Conservation (phyloP, 1,140 invertebrate species). For the Harlomillsia oculata region DNA sequence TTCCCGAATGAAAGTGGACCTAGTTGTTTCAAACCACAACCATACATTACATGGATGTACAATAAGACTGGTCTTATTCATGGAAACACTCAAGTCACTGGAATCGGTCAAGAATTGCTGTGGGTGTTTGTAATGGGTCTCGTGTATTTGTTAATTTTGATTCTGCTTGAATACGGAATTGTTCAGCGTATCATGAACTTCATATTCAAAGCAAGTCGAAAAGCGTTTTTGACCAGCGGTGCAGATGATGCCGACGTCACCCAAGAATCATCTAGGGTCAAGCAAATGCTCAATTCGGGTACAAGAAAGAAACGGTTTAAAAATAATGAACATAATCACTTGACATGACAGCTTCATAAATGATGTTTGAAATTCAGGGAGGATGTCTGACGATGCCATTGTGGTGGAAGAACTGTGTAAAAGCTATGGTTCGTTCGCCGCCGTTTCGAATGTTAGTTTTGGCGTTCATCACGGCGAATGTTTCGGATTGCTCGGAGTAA, state of each 20-base stretch:
- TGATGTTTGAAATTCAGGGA: not conserved
- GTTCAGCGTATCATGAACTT: conserved; percentile 7
- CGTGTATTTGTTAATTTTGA: conserved; percentile 14
- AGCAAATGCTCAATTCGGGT: conserved; percentile 12
- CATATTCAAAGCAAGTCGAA: conserved; percentile 19
- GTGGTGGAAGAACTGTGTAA: conserved; percentile 27
- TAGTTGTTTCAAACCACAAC: conserved; percentile 25
- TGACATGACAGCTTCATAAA: not conserved
- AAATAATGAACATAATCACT: not conserved
- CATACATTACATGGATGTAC: conserved; percentile 27
- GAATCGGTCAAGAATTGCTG: conserved; percentile 33
- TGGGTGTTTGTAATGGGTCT: conserved; percentile 25
- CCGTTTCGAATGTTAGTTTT: conserved; percentile 32
- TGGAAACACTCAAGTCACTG: conserved; percentile 3
- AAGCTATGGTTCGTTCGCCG: conserved; percentile 31
- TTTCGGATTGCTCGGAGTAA: conserved; percentile 40
- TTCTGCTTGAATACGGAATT: conserved; percentile 28
- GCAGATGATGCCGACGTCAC: conserved; percentile 29
- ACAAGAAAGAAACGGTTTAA: too few relatives aligned
- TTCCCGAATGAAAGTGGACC: not conserved
- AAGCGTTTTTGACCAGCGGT: conserved; percentile 5
- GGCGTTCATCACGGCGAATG: conserved; percentile 34
- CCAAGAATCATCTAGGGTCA: conserved; percentile 14
- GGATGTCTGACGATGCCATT: conserved; percentile 19
- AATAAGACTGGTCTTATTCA: not conserved